phyloP scores from a whole-genome alignment of 2,113 vertebrate genomes.

The Ammodytes marinus region DNA sequence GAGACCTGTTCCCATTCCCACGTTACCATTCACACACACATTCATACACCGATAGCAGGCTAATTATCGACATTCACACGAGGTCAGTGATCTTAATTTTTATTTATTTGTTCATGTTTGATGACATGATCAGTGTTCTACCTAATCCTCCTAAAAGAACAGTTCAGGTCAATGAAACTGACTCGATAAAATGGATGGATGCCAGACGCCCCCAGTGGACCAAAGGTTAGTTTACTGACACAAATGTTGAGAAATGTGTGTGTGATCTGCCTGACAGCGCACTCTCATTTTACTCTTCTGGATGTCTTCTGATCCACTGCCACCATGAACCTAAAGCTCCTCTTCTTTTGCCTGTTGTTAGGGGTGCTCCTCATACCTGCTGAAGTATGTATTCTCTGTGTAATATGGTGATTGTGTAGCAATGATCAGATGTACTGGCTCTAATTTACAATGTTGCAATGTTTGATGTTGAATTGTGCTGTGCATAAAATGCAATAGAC shows the following conservation, averaged over 20 bases:
- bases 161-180: conserved; percentile 59
- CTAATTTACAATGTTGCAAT: conserved; percentile 15
- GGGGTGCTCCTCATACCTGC: conserved; percentile 73
- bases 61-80: too few relatives aligned
- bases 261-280: conserved; percentile 10
- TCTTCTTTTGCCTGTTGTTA: conserved; percentile 74
- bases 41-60: too few relatives aligned
- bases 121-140: neutral
- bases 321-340: conserved; percentile 81
- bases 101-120: neutral
- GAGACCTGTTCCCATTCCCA: too few relatives aligned
- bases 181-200: conserved; percentile 30
- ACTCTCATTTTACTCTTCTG: conserved; percentile 46
- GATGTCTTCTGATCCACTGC: conserved; percentile 48
- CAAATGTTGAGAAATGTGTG: conserved; percentile 43
- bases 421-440: neutral
- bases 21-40: too few relatives aligned
- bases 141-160: neutral
- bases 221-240: conserved; percentile 71
- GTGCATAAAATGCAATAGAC: conserved; percentile 24
- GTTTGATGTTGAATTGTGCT: conserved; percentile 15
- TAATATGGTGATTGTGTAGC: neutral
- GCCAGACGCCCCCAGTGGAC: conserved; percentile 28
- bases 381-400: conserved; percentile 73
- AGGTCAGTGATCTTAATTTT: neutral